Evolutionary conservation across 1,140 invertebrate genomes (phyloP).

Genomic region (Latrodectus geometricus): DNA sequence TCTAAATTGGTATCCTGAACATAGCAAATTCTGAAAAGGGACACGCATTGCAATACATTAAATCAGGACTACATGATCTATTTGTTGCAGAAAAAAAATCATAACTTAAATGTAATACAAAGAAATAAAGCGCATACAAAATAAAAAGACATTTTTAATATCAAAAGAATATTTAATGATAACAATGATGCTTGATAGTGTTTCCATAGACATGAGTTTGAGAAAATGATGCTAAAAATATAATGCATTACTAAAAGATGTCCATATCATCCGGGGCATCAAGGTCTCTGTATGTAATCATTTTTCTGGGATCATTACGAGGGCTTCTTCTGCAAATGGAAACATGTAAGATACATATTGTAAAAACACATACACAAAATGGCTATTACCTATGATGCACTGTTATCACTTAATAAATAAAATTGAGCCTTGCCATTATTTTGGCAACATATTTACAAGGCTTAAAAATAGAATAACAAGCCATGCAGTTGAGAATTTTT

Average conservation of each 20-base stretch:
- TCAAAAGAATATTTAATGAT: constrained; percentile 48
- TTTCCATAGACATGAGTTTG: constrained; percentile 16
- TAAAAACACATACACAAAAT: too few species aligned
- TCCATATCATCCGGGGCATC: constrained; percentile 77
- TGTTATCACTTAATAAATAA: too few species aligned
- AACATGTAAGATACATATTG: constrained; percentile 56
- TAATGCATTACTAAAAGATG: constrained; percentile 57
- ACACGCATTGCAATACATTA: too few species aligned
- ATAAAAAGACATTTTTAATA: constrained; percentile 17
- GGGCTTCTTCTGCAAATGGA: constrained; percentile 73
- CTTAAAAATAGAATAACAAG: too few species aligned
- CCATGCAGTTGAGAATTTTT: too few species aligned
- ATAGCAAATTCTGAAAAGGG: too few species aligned
- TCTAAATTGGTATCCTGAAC: too few species aligned
- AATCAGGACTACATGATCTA: too few species aligned
- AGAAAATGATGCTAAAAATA: constrained; percentile 46
- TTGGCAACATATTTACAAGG: too few species aligned
- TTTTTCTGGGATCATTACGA: constrained; percentile 78
- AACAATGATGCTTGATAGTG: constrained; percentile 9
- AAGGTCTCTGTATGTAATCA: constrained; percentile 91
- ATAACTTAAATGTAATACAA: background rate
- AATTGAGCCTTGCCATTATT: too few species aligned
- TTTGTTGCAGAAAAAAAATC: too few species aligned
- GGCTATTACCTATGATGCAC: too few species aligned
- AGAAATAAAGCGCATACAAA: background rate